These are phyloP conservation scores for Pemphigus obesinymphae DNA, from an alignment of 1,140 invertebrate species.

Conservation along the genomic window DNA sequence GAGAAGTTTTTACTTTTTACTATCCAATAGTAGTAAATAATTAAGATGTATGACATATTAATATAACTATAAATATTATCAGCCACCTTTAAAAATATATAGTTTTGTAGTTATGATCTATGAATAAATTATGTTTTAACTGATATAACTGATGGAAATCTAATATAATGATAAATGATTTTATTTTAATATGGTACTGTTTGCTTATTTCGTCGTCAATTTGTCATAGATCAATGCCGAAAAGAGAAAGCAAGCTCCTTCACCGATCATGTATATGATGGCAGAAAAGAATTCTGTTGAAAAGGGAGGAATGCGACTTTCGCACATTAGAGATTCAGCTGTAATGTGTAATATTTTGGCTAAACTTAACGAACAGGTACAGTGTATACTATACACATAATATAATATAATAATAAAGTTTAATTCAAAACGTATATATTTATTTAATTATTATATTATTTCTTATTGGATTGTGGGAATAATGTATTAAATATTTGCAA, in stretches of 20 bases:
- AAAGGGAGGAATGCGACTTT: conserved; percentile 77
- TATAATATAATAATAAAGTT: too few species aligned
- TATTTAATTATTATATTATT: background rate
- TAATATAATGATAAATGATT: background rate
- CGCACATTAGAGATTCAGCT: conserved; percentile 79
- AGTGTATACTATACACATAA: too few species aligned
- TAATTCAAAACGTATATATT: background rate
- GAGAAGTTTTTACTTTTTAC: too few species aligned
- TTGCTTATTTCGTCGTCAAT: background rate
- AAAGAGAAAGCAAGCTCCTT: conserved; percentile 44
- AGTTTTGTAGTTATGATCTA: background rate
- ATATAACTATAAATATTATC: too few species aligned
- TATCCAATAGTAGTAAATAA: too few species aligned
- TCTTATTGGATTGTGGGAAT: too few species aligned
- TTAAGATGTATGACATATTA: too few species aligned
- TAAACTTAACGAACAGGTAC: conserved; percentile 72
- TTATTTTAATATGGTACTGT: background rate
- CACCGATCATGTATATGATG: conserved; percentile 75
- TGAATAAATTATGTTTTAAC: background rate
- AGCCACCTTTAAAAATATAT: too few species aligned
- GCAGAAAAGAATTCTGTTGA: conserved; percentile 82
- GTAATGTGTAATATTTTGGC: conserved; percentile 86
- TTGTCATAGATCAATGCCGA: conserved; percentile 45
- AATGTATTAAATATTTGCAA: too few species aligned
- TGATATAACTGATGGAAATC: background rate